Base-by-base conservation (phyloP, 2,888 invertebrate species). In the Scaptomyza polygonia region DNA sequence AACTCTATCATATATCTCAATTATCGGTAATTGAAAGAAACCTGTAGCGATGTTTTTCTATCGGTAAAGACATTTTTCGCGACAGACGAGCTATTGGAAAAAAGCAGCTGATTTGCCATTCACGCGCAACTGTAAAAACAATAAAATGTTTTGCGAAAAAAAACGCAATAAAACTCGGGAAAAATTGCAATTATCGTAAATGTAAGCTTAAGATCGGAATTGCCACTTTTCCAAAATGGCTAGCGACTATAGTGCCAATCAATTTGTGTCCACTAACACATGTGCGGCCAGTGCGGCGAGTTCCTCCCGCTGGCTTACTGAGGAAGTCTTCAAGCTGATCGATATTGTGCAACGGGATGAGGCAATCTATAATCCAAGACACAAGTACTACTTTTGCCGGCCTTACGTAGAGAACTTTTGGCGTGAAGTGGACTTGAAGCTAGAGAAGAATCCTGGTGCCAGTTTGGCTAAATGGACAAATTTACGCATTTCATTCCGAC, bases 401-500 rank as follows among this genome's bases (percentile, higher is more conserved):
- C 90, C 91, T 0, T 91, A 90, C 67, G 91, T 91, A 12, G 91
- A 91, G 55, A 91, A 90, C 72, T 90, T 91, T 49, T 91, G 91
- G 91, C 88, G 90, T 14, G 90, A 91, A 58, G 90, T 91, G 16
- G 91, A 91, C 58, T 56, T 89, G 2, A 89, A 90, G 58, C 67
- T 91, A 12, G 88, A 89, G 29, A 91, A 91, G 39, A 91, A 90
- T 72, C 89, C 91, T 42, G 91, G 91, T 6, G 88, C 89, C 7
- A 90, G 91, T 62, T 72, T 91, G 25, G 89, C 91, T 1, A 91
- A 91, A 72, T 91, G 91, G 91, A 91, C 91, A 4, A 91, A 91
- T 69, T 64, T 91, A 21, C 80, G 91, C 9, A 90, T 91, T 32
- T 90, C 90, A 0, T 91, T 91, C 64, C 87, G 91, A 2, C 84